These are phyloP conservation scores for Tachina fera DNA, from an alignment of 2,888 invertebrate genomes.

Conservation along the genomic window DNA sequence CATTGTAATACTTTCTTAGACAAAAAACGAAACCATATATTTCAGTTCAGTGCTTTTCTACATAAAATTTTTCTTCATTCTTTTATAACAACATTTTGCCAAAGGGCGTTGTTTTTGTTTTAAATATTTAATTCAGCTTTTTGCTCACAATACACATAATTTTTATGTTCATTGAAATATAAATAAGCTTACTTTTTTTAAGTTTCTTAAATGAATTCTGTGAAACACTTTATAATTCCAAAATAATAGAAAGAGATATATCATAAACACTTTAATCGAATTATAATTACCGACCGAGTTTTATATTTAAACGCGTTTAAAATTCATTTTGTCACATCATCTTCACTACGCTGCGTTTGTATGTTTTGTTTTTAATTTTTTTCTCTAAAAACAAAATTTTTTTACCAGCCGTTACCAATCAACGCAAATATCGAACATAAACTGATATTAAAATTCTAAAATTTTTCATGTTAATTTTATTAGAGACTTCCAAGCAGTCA, in stretches of 20 bases:
- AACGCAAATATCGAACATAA: conserved; percentile 83
- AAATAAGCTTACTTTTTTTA: conserved; percentile 29
- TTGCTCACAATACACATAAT: background rate
- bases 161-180: conserved; percentile 10
- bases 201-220: background rate
- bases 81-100: conserved; percentile 8
- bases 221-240: background rate
- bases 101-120: conserved; percentile 60
- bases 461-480: conserved; percentile 41
- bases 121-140: conserved; percentile 21
- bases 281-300: conserved; percentile 49
- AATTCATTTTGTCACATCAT: background rate
- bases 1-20: background rate
- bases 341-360: conserved; percentile 45
- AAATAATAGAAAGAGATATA: background rate
- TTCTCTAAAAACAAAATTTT: conserved; percentile 12
- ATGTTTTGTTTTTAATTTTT: conserved; percentile 25
- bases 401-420: conserved; percentile 80
- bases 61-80: conserved; percentile 13
- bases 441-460: conserved; percentile 80
- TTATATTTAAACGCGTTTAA: conserved; percentile 22
- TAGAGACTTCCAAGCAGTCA: conserved; percentile 34
- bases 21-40: background rate
- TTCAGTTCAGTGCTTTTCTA: conserved; percentile 3
- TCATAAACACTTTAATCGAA: background rate